These are phyloP conservation scores for Aphelenchoides besseyi DNA, from an alignment of 1,140 invertebrate species.

Conservation along the genomic window DNA sequence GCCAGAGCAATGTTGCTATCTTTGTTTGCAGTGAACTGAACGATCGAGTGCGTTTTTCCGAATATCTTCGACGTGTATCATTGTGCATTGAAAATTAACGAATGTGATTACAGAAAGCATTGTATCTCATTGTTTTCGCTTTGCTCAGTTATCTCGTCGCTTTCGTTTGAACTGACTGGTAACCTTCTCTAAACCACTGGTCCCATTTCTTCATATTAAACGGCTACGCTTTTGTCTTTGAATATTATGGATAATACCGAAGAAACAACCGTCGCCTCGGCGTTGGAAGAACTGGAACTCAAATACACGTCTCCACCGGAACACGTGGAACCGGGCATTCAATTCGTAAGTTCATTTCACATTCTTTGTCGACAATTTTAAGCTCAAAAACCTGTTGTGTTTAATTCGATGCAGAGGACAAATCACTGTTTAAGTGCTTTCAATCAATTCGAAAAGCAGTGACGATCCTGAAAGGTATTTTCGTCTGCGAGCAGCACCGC, in stretches of 20 bases:
- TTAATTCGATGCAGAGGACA: too few species aligned
- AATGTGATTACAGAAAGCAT: not conserved
- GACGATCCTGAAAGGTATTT: not conserved
- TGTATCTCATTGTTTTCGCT: not conserved
- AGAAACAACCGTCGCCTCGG: not conserved
- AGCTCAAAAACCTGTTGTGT: too few species aligned
- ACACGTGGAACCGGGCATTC: slow-evolving; percentile 1
- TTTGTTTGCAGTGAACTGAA: too few species aligned
- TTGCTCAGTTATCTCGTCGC: not conserved
- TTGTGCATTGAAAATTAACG: not conserved
- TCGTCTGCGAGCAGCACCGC: not conserved
- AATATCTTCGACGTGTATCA: too few species aligned
- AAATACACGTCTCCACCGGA: slow-evolving; percentile 14
- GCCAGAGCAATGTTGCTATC: too few species aligned
- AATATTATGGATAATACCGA: not conserved
- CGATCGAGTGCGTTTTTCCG: too few species aligned
- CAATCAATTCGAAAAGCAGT: not conserved
- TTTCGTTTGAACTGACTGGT: not conserved
- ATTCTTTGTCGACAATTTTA: not conserved
- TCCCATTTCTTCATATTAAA: not conserved
- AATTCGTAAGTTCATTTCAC: slow-evolving; percentile 14
- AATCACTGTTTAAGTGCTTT: too few species aligned
- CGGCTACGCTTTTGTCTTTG: not conserved
- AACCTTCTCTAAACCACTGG: too few species aligned
- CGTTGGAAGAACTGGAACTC: slow-evolving; percentile 16